A percentile compares a stretch with the other conserved stretches of the same genome.
Conservation (phyloP, 1,140 invertebrate genomes). For the Drosophila truncata region DNA sequence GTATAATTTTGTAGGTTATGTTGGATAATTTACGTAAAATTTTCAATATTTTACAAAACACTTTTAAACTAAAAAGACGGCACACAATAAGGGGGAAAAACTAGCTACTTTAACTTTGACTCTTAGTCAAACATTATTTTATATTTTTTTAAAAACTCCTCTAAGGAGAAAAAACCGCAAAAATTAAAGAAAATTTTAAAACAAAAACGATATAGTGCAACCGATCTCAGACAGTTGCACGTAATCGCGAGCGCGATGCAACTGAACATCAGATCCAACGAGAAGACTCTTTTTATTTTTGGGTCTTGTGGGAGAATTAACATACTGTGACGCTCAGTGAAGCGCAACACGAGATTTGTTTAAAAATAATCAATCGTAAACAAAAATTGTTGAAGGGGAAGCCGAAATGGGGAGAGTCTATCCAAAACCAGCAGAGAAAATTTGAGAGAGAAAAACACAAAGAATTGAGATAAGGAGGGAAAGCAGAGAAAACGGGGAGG, state of each 20-base stretch:
- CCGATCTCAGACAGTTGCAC: slow-evolving; percentile 65
- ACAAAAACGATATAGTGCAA: slow-evolving; percentile 47
- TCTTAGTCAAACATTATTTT: slow-evolving; percentile 40
- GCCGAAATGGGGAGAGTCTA: slow-evolving; percentile 11
- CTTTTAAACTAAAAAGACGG: slow-evolving; percentile 29
- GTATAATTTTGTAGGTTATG: slow-evolving; percentile 68
- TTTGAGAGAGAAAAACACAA: not conserved
- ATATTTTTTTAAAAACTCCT: slow-evolving; percentile 15
- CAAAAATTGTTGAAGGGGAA: slow-evolving; percentile 40
- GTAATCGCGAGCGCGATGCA: slow-evolving; percentile 74
- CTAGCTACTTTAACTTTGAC: slow-evolving; percentile 23
- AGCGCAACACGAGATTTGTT: slow-evolving; percentile 59
- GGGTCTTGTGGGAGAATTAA: slow-evolving; percentile 40
- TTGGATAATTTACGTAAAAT: slow-evolving; percentile 74
- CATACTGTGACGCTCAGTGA: slow-evolving; percentile 61
- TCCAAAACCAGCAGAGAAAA: slow-evolving; percentile 1
- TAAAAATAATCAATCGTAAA: slow-evolving; percentile 65
- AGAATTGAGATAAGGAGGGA: not conserved
- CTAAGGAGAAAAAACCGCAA: slow-evolving; percentile 21
- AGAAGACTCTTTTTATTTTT: slow-evolving; percentile 73
- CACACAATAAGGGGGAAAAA: slow-evolving; percentile 41
- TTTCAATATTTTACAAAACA: slow-evolving; percentile 29
- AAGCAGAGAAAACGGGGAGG: not conserved
- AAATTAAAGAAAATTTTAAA: slow-evolving; percentile 21
- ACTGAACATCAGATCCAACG: slow-evolving; percentile 56